phyloP scores from a whole-genome alignment of 2,888 invertebrate species.

The Netelia virgata region DNA sequence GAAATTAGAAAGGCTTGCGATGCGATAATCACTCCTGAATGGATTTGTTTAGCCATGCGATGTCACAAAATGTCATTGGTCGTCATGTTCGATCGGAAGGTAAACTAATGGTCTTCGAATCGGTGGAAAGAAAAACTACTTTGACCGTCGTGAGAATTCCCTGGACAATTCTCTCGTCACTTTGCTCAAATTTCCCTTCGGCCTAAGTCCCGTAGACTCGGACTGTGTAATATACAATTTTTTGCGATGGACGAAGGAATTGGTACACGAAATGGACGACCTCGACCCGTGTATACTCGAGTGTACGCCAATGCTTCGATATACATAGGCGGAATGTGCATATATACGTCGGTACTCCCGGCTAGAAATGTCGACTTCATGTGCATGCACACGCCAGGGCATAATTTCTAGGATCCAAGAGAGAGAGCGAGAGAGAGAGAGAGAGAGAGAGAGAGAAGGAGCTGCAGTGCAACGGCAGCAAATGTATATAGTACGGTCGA shows the following conservation, averaged over 20 bases:
- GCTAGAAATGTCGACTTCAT: conserved; percentile 62
- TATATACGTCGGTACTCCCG: conserved; percentile 17
- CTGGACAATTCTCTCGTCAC: conserved; percentile 48
- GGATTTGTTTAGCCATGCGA: too few relatives aligned
- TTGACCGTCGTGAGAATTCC: neutral
- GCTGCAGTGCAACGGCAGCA: conserved; percentile 30
- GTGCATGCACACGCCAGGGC: conserved; percentile 63
- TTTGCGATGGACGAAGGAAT: conserved; percentile 62
- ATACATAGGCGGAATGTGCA: conserved; percentile 15
- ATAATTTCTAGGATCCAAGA: conserved; percentile 65
- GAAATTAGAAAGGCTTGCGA: too few relatives aligned
- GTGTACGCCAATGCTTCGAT: conserved; percentile 17
- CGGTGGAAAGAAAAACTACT: neutral
- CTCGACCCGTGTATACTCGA: conserved; percentile 62
- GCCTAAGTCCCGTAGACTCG: conserved; percentile 5
- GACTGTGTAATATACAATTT: conserved; percentile 54
- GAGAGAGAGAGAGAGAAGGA: too few relatives aligned
- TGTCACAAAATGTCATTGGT: too few relatives aligned
- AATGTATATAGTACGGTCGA: conserved; percentile 26
- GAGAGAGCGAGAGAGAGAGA: neutral
- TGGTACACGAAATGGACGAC: conserved; percentile 58
- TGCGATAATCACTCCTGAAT: too few relatives aligned
- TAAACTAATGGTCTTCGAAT: too few relatives aligned
- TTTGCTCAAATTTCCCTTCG: conserved; percentile 57
- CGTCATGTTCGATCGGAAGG: too few relatives aligned